A percentile compares a stretch with the other conserved stretches of the same genome.
phyloP scores from a whole-genome alignment of 2,888 invertebrate genomes.

The Cryptus armator region DNA sequence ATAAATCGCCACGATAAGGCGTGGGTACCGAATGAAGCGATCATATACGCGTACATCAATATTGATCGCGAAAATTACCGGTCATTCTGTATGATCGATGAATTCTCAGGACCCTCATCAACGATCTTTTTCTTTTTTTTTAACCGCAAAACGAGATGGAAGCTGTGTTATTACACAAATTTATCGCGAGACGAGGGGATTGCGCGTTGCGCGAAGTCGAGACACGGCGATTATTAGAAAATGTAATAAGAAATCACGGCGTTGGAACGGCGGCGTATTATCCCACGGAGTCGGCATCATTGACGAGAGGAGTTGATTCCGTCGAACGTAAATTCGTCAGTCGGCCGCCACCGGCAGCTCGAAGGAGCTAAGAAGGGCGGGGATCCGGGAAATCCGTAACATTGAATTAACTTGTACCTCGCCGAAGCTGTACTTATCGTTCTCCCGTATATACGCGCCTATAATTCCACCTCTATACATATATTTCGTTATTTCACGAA shows the following conservation, averaged over 20 bases:
- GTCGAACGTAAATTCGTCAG: constrained; percentile 7
- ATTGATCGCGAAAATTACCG: constrained; percentile 40
- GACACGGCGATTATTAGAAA: constrained; percentile 8
- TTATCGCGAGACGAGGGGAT: neutral
- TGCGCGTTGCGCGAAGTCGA: neutral
- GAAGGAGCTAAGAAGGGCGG: neutral
- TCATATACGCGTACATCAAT: constrained; percentile 40
- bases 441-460: neutral
- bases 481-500: neutral
- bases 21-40: constrained; percentile 53
- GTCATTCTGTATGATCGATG: constrained; percentile 49
- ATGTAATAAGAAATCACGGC: constrained; percentile 14
- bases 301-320: constrained; percentile 12
- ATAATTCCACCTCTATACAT: neutral
- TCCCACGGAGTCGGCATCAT: neutral
- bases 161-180: neutral
- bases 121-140: neutral
- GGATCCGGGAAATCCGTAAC: constrained; percentile 40
- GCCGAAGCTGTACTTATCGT: constrained; percentile 21
- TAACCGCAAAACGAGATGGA: neutral
- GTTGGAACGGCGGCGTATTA: neutral
- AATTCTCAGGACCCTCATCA: constrained; percentile 32
- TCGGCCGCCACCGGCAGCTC: neutral
- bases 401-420: constrained; percentile 17
- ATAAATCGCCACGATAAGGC: constrained; percentile 46